phyloP scores from a whole-genome alignment of 2,888 invertebrate genomes.

The Ormyrus thymus region DNA sequence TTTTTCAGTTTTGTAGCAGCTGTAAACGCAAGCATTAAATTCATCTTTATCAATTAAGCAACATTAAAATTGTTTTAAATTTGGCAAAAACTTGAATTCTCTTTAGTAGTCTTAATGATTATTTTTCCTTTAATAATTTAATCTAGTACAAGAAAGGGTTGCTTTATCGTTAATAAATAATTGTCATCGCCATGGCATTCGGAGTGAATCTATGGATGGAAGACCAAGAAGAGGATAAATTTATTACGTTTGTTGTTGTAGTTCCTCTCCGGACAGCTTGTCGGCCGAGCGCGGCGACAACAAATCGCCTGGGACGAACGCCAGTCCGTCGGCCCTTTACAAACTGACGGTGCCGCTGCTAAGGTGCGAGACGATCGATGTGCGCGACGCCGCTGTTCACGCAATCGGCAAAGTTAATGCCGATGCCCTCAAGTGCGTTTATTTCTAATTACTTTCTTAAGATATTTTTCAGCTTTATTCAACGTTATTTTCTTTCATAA shows the following conservation, averaged over 20 bases:
- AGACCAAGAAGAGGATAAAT: background rate
- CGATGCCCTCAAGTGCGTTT: slow-evolving; percentile 90
- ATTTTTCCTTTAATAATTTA: too few relatives aligned
- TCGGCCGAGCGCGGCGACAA: slow-evolving; percentile 88
- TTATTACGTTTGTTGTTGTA: slow-evolving; percentile 72
- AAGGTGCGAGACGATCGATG: slow-evolving; percentile 94
- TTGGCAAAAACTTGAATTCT: too few relatives aligned
- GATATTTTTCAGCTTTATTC: too few relatives aligned
- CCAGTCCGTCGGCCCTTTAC: slow-evolving; percentile 91
- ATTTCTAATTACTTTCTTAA: slow-evolving; percentile 20
- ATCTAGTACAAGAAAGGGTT: too few relatives aligned
- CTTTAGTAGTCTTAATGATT: too few relatives aligned
- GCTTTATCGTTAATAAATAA: too few relatives aligned
- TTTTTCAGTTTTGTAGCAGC: too few relatives aligned
- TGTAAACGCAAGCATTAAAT: too few relatives aligned
- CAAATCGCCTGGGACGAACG: slow-evolving; percentile 82
- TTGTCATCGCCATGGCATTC: too few relatives aligned
- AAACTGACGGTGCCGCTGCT: slow-evolving; percentile 94
- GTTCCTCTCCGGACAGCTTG: slow-evolving; percentile 93
- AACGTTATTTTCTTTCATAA: too few relatives aligned
- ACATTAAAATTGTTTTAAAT: too few relatives aligned
- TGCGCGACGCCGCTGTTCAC: slow-evolving; percentile 94
- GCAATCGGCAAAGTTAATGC: slow-evolving; percentile 97
- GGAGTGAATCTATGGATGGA: background rate
- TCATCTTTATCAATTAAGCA: too few relatives aligned